Base-by-base conservation (phyloP, 2,113 vertebrate species). In the Montifringilla adamsi region DNA sequence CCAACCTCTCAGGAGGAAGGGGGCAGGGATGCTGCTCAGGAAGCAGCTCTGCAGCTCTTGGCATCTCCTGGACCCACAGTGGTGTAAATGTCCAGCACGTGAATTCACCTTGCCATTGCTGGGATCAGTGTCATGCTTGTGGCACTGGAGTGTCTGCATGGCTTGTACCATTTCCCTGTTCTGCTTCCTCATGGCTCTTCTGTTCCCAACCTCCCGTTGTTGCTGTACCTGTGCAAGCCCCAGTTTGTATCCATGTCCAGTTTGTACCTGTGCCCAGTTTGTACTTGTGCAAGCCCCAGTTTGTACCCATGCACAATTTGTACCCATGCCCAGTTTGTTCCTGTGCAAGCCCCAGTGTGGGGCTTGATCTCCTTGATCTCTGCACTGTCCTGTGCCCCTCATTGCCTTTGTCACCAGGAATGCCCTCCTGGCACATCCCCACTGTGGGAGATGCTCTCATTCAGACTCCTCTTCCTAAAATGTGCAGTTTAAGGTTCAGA, bases 31-130 rank as follows among this genome's bases (percentile, higher is more conserved):
- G 7, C 56, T 50, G 47, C 84, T 70, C 56, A 26, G 33, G 46
- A 49, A 52, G 87, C 84, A 93, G 44, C 74, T 72, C 81, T 3
- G 1, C 69, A 60, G 84, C 81, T 79, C 84, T 52, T 3, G 1
- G 10, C 33, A 1, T 28, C 58, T 60, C 63, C 85, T 53, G 70
- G 55, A 21, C 31, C 52, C 1, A 0, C 1, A 1, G 1, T 6
- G 39, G n/a, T 89, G 5, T 46, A 19, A 63, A 44, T 6, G 22
- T 52, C 64, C 75, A 60, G 50, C 44, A 7, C 9, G 1, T 17
- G 2, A 19, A 55, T 58, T 81, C 0, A 6, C 64, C 78, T 88
- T 2, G 43, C 60, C 91, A 23, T 53, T 46, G 3, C 49, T 41
- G 14, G 39, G 55, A 52, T 11, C 18, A 46, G 27, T 4, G 18